Base-by-base conservation (phyloP, 1,140 invertebrate species). In the Camponotus floridanus region DNA sequence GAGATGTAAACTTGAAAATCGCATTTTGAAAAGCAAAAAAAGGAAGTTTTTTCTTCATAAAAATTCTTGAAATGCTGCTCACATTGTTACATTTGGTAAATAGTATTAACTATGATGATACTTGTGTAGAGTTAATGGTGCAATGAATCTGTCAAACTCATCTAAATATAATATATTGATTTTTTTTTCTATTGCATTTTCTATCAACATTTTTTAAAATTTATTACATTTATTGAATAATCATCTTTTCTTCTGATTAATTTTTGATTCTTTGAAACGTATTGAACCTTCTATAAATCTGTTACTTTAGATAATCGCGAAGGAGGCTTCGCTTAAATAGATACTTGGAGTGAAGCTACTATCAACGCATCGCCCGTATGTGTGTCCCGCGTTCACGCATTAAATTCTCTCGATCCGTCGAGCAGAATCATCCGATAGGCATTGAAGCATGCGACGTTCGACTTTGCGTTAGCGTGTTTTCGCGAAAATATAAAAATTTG, bases 341-440 rank as follows among this genome's bases (percentile, higher is more conserved):
- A 13, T n/a, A 61, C 13, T 62, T 45, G 18, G 13, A 61, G 55
- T 39, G 8, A 67, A 62, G 39, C 39, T 5, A 15, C 26, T 76
- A 76, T 65, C 61, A 33, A 18, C 39, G n/a, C 51, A 55, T 59
- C 68, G n/a, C 61, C 7, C 5, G 8, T 61, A 39, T 51, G 45
- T 51, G 7, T 74, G 85, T 71, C 15, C 42, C 42, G 57, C 45
- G 67, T 80, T 70, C 57, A 64, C 64, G 86, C 67, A 73, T 87
- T 87, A 87, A 87, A 87, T 87, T 87, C 64, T 87, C 74, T 85
- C 86, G 86, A 85, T 70, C 71, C 81, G 39, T 48, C 64, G 55
- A 85, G 64, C 86, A 87, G 80, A 87, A 87, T 85, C 86, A 87
- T 85, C n/a, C 71, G 86, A 87, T 87, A 62, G 64, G 51, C 80